Evolutionary conservation across 2,797 vertebrate species (phyloP).

Genomic region (Dallia pectoralis): DNA sequence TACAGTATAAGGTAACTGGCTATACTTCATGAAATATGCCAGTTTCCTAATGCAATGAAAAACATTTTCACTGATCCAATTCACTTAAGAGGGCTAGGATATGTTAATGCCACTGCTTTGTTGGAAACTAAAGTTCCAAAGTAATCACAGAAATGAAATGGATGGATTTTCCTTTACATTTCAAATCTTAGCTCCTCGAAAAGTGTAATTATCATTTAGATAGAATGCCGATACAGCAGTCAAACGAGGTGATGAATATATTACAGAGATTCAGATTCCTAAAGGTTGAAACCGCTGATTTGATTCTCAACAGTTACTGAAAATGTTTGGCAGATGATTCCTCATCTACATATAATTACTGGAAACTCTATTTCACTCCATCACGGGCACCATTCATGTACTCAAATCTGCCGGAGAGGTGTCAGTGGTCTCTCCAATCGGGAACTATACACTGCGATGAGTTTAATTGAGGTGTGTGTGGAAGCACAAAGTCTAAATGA

Average conservation of each 20-base stretch:
- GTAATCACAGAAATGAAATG: constrained; percentile 33
- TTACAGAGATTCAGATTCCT: constrained; percentile 62
- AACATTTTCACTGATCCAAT: not conserved
- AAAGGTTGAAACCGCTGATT: constrained; percentile 51
- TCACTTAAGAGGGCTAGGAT: not conserved
- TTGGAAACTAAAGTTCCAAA: not conserved
- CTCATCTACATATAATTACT: constrained; percentile 66
- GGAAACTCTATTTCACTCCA: constrained; percentile 57
- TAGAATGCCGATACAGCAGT: constrained; percentile 61
- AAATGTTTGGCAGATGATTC: constrained; percentile 45
- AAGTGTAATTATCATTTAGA: constrained; percentile 26
- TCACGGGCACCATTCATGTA: constrained; percentile 25
- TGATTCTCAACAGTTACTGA: constrained; percentile 62
- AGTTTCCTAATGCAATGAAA: not conserved
- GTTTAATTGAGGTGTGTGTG: constrained; percentile 6
- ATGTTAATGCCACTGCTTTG: not conserved
- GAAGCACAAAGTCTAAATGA: not conserved
- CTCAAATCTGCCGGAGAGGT: not conserved
- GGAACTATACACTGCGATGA: constrained; percentile 5
- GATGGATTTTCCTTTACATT: constrained; percentile 33
- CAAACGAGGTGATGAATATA: constrained; percentile 66
- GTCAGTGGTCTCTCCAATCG: constrained; percentile 14
- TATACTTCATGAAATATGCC: not conserved
- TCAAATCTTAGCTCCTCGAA: constrained; percentile 49
- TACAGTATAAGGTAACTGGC: not conserved